phyloP scores from a whole-genome alignment of 2,113 vertebrate species.

The Haemorhous mexicanus region DNA sequence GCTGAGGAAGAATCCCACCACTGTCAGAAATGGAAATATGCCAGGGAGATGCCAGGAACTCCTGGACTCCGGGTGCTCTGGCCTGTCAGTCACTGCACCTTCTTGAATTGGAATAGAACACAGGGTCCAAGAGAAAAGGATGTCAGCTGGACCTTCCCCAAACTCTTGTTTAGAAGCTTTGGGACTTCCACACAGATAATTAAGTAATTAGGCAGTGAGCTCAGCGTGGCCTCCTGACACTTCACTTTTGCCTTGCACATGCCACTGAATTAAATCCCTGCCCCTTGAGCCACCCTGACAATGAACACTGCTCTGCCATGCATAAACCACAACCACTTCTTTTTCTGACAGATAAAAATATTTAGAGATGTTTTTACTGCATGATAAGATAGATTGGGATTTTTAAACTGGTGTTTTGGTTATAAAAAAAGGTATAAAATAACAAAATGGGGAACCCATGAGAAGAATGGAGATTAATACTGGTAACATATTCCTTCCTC shows the following conservation, averaged over 20 bases:
- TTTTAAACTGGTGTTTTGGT: background rate
- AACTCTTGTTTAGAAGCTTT: background rate
- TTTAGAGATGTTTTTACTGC: background rate
- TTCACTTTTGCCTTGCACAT: background rate
- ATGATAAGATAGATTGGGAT: rapidly evolving
- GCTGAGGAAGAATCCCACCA: background rate
- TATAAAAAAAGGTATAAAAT: background rate
- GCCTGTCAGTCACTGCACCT: background rate
- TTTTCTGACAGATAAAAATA: background rate
- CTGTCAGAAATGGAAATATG: background rate
- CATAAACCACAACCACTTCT: background rate
- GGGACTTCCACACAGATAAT: background rate
- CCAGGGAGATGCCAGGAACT: background rate
- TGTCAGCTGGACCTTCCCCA: background rate
- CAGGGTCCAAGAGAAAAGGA: background rate
- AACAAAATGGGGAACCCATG: background rate
- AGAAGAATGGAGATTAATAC: background rate
- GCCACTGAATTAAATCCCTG: background rate
- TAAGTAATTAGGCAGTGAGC: background rate
- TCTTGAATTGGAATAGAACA: background rate
- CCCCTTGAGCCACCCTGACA: background rate
- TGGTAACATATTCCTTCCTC: background rate
- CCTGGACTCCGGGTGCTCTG: background rate
- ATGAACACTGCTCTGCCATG: rapidly evolving
- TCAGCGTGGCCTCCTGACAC: background rate